Base-by-base conservation (phyloP, 2,113 vertebrate genomes). In the Pimephales promelas region DNA sequence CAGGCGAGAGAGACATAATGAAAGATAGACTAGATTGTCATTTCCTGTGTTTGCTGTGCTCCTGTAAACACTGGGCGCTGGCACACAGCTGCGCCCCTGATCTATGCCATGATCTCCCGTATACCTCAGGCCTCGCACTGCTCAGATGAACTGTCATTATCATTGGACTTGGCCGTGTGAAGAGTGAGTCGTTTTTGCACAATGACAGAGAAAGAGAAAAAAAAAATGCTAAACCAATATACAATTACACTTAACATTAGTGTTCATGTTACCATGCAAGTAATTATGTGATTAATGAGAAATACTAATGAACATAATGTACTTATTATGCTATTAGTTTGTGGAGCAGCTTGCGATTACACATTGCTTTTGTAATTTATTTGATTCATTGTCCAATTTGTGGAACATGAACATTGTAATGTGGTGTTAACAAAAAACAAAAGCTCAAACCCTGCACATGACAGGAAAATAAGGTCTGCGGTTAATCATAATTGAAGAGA, bases 1-100 rank as follows among this genome's bases (percentile, higher is more conserved):
- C 68, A 68, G 75, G 75, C 36, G 36, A 47, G 43, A 76, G 22
- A 75, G 20, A 70, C 24, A 8, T 62, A 36, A 76, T 40, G 34
- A 36, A 62, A 74, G 45, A 52, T 56, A 64, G 85, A 83, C 54
- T 56, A 74, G 66, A 83, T 73, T 86, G 72, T 75, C 81, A 70
- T 85, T 77, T 82, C 68, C 49, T 24, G 34, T 83, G 36, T 43
- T 59, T 68, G 47, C 56, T n/a, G 59, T 62, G 57, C 59, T 36
- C 68, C 45, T 66, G 28, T 34, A 79, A 79, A 82, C 72, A 36
- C 81, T 5, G 10, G 10, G 9, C 7, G 34, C 45, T 9, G 59
- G 18, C 34, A 34, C 47, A 56, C 85, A 79, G 26, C 81, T 80
- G 81, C 26, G 59, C 47, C 68, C 73, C 66, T 40, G 43, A 62